phyloP scores from a whole-genome alignment of 2,113 vertebrate species.

The Entelurus aequoreus region DNA sequence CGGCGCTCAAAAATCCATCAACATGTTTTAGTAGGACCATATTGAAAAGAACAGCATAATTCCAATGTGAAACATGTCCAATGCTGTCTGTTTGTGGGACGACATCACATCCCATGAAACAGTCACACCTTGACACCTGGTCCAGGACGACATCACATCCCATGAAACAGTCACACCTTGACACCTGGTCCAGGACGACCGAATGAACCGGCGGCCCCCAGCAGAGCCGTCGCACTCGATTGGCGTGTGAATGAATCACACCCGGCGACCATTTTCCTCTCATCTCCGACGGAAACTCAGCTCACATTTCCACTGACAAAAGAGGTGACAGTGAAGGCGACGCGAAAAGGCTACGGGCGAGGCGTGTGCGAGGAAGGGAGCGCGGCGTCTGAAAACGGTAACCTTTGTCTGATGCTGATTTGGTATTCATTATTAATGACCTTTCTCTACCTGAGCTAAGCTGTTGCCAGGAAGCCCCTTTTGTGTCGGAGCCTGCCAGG shows the following conservation, averaged over 20 bases:
- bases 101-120: slow-evolving; percentile 48
- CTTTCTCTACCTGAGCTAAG: slow-evolving; percentile 63
- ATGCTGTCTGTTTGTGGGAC: slow-evolving; percentile 23
- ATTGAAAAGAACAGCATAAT: background rate
- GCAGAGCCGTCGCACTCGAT: slow-evolving; percentile 58
- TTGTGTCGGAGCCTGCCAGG: slow-evolving; percentile 51
- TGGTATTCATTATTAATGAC: slow-evolving; percentile 71
- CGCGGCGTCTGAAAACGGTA: slow-evolving; percentile 51
- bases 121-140: slow-evolving; percentile 41
- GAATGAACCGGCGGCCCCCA: slow-evolving; percentile 47
- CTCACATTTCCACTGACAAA: slow-evolving; percentile 60
- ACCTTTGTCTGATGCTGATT: slow-evolving; percentile 69
- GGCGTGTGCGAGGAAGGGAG: slow-evolving; percentile 56
- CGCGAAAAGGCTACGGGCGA: slow-evolving; percentile 57
- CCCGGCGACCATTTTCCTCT: slow-evolving; percentile 51
- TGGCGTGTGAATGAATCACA: slow-evolving; percentile 57
- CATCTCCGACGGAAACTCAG: slow-evolving; percentile 47
- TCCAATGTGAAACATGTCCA: slow-evolving; percentile 22
- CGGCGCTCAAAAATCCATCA: too few relatives aligned
- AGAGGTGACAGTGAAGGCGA: slow-evolving; percentile 59
- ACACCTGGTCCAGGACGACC: slow-evolving; percentile 35
- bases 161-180: slow-evolving; percentile 49
- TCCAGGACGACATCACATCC: slow-evolving; percentile 40
- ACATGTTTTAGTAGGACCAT: too few relatives aligned
- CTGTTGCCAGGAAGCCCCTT: slow-evolving; percentile 58